Conservation (phyloP, 2,888 invertebrate genomes). For the Orchesella flavescens region DNA sequence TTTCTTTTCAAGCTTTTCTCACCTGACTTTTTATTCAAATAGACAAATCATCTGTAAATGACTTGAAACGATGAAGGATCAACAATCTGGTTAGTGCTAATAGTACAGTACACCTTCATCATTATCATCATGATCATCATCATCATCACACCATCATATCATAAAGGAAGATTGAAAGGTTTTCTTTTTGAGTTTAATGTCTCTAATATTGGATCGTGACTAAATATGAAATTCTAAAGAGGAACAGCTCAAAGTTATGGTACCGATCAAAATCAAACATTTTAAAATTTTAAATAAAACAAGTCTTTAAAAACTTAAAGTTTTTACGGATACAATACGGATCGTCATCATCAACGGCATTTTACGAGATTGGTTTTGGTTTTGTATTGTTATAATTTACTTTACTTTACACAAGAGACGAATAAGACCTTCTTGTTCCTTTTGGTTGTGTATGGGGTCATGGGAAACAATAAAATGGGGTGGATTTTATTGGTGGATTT, state of each 20-base stretch:
- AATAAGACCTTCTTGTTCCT: neutral
- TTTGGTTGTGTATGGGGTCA: slow-evolving; percentile 42
- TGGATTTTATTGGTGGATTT: neutral
- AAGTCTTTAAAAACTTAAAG: too few relatives aligned
- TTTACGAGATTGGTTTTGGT: too few relatives aligned
- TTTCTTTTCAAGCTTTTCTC: slow-evolving; percentile 5
- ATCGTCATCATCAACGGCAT: too few relatives aligned
- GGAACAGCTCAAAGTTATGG: neutral
- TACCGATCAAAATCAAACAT: slow-evolving; percentile 3
- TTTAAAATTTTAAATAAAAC: too few relatives aligned
- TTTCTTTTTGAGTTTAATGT: neutral
- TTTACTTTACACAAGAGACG: neutral
- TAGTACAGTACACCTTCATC: neutral
- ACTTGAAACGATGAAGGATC: slow-evolving; percentile 43
- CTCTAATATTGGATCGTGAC: slow-evolving; percentile 54
- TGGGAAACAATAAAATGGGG: slow-evolving; percentile 53
- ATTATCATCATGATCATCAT: neutral
- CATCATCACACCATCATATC: too few relatives aligned
- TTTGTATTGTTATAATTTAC: too few relatives aligned
- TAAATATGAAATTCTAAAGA: slow-evolving; percentile 32
- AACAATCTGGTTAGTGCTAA: slow-evolving; percentile 47
- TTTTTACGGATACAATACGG: too few relatives aligned
- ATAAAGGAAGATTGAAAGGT: too few relatives aligned
- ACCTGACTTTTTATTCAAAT: slow-evolving; percentile 44
- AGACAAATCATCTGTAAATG: slow-evolving; percentile 59